phyloP scores from a whole-genome alignment of 2,797 vertebrate genomes.

The Artibeus jamaicensis region DNA sequence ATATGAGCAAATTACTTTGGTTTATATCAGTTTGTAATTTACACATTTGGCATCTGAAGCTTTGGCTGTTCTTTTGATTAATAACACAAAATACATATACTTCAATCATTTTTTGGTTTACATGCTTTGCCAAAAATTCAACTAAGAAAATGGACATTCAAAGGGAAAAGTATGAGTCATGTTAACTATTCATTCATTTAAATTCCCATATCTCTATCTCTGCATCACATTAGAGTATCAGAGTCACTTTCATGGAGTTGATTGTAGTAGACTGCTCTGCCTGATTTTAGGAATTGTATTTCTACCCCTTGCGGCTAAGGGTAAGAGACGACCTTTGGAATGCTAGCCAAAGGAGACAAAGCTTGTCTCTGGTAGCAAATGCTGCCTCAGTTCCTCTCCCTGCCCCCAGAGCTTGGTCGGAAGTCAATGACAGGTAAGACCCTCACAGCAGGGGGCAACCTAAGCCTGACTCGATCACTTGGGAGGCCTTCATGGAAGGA shows the following conservation, averaged over 20 bases:
- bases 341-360: no score
- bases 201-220: neutral
- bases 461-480: no score
- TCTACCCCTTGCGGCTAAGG: no score
- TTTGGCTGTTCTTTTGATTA: conserved; percentile 1
- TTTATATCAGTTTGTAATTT: neutral
- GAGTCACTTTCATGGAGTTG: neutral
- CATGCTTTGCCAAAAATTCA: neutral
- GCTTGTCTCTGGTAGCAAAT: no score
- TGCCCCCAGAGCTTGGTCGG: no score
- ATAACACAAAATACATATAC: neutral
- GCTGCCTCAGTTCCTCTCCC: no score
- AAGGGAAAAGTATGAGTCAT: neutral
- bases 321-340: no score
- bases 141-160: neutral
- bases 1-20: neutral
- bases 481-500: no score
- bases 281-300: no score
- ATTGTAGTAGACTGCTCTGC: no score
- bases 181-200: neutral
- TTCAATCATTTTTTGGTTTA: neutral
- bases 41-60: neutral
- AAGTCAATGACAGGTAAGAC: no score
- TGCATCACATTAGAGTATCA: neutral
- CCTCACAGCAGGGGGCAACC: no score